Percentiles rank a stretch among this genome's conserved stretches.
Conservation (phyloP, 2,113 vertebrate species). For the Takifugu flavidus region DNA sequence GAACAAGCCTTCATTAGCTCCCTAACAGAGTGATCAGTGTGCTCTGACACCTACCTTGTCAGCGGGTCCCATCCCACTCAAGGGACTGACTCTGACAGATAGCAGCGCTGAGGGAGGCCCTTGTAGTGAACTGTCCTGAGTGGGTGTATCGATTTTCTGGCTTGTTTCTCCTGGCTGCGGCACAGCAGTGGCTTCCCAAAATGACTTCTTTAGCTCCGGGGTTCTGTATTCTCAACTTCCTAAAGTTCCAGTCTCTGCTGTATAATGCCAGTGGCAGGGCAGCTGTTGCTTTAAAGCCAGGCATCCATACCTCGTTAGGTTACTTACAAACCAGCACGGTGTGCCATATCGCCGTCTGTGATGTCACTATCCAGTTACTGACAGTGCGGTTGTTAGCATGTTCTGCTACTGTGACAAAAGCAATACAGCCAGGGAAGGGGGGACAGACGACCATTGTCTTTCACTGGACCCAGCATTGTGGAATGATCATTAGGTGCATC, state of each 20-base stretch:
- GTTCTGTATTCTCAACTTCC: slow-evolving; percentile 24
- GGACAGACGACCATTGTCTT: too few species aligned
- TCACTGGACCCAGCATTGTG: too few species aligned
- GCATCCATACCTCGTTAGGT: too few species aligned
- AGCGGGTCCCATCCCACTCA: slow-evolving; percentile 52
- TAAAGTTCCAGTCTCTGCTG: slow-evolving; percentile 3
- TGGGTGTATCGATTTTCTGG: slow-evolving; percentile 72
- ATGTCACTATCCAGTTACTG: too few species aligned
- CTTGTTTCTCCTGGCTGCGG: slow-evolving; percentile 59
- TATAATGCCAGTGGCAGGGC: too few species aligned
- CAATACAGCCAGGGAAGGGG: slow-evolving; percentile 3
- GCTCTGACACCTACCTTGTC: slow-evolving; percentile 68
- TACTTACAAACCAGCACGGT: too few species aligned
- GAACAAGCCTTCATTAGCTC: slow-evolving; percentile 52
- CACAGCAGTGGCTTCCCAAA: slow-evolving; percentile 42
- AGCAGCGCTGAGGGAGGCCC: slow-evolving; percentile 58
- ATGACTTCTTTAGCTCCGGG: slow-evolving; percentile 48
- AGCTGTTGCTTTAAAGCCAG: too few species aligned
- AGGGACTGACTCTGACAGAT: slow-evolving; percentile 68
- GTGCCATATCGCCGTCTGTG: too few species aligned
- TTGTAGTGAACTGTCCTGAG: slow-evolving; percentile 68
- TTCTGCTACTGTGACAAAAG: too few species aligned
- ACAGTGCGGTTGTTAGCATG: too few species aligned
- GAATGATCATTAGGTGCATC: too few species aligned
- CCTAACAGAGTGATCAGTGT: slow-evolving; percentile 55